A percentile compares a stretch with the other conserved stretches of the same genome.
These are phyloP conservation scores for Drosophila limbata DNA, from an alignment of 2,888 invertebrate species.

Conservation along the genomic window DNA sequence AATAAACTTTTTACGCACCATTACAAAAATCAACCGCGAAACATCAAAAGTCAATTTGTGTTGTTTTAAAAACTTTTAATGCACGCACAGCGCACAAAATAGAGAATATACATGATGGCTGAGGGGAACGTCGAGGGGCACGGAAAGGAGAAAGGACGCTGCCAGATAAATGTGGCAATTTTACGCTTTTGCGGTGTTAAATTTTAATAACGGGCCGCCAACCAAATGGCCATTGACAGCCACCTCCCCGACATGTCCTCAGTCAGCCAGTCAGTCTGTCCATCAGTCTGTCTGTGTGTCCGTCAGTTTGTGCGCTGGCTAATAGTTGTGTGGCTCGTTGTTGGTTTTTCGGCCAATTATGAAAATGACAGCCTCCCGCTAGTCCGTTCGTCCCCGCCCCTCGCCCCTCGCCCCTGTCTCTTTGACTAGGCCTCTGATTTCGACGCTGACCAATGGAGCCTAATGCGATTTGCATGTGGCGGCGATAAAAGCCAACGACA, in stretches of 20 bases:
- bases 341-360: constrained; percentile 76
- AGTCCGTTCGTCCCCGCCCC: background rate
- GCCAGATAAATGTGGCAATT: constrained; percentile 78
- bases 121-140: constrained; percentile 1
- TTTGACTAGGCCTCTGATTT: constrained; percentile 18
- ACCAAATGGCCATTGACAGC: constrained; percentile 54
- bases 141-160: constrained; percentile 42
- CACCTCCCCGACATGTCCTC: background rate
- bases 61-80: constrained; percentile 77
- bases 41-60: constrained; percentile 81
- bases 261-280: background rate
- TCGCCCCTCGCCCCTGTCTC: background rate
- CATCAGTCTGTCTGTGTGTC: constrained; percentile 23
- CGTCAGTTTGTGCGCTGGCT: constrained; percentile 55
- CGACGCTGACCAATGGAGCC: constrained; percentile 39
- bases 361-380: constrained; percentile 64
- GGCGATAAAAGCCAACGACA: constrained; percentile 38
- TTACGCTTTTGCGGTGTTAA: constrained; percentile 78
- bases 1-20: constrained; percentile 82
- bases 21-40: constrained; percentile 78
- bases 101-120: background rate
- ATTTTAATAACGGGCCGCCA: constrained; percentile 72
- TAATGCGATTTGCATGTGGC: constrained; percentile 77
- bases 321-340: constrained; percentile 73
- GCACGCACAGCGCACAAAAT: constrained; percentile 51